phyloP scores from a whole-genome alignment of 2,113 vertebrate genomes.

The Tragelaphus buxtoni region DNA sequence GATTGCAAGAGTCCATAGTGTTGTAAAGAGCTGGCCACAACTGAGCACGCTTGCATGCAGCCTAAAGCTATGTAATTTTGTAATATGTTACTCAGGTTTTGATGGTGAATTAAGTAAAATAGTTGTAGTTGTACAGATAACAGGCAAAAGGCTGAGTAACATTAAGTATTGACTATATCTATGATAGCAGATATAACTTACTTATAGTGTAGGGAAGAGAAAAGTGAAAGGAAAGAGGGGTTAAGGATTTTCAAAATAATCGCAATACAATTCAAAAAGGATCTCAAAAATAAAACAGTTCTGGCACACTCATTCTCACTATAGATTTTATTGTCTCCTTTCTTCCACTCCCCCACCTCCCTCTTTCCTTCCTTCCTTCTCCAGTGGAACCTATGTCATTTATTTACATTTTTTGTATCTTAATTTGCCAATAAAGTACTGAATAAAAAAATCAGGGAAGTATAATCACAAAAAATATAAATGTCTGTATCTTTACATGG shows the following conservation, averaged over 20 bases:
- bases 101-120: not conserved
- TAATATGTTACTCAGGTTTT: not conserved
- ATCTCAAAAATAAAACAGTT: not conserved
- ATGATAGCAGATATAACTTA: not conserved
- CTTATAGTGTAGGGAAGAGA: not conserved
- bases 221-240: not conserved
- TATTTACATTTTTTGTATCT: not conserved
- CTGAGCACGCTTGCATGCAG: not conserved
- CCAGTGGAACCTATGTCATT: not conserved
- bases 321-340: accelerated
- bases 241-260: not conserved
- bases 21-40: not conserved
- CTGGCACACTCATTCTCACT: not conserved
- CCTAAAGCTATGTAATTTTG: not conserved
- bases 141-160: not conserved
- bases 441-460: not conserved
- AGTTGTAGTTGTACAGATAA: not conserved
- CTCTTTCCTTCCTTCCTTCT: too few relatives aligned
- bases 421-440: not conserved
- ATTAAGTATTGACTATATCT: not conserved
- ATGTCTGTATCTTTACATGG: not conserved
- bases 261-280: not conserved
- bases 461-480: not conserved
- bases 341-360: not conserved
- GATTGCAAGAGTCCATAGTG: not conserved